Evolutionary conservation across 2,797 vertebrate species (phyloP), one percentile per base, ranked within the genome.

Genomic region (Brachymystax lenok): DNA sequence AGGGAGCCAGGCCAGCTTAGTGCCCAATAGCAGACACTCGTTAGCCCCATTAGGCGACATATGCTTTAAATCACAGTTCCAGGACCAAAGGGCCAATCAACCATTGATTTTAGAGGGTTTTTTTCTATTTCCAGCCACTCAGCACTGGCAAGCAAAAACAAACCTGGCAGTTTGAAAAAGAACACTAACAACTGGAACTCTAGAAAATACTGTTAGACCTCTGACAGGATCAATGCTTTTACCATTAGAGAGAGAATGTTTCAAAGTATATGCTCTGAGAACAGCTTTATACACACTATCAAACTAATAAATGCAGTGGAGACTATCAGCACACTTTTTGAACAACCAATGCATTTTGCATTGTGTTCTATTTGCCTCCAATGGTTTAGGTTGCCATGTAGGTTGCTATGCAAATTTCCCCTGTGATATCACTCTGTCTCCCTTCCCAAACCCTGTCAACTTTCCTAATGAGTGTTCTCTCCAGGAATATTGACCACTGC

Each of bases 11-110:
- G 33, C 27, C 56, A 63, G 56, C 84, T 88, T 85, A 81, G 88
- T 85, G 91, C 93, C 93, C 94, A 94, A 94, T 95, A 95, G 92
- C 92, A 90, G 93, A 88, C 92, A 93, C 93, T 94, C 88, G 52
- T 96, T 95, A 95, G 93, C 92, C 90, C 96, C 95, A 96, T 97
- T 95, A 96, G 79, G 86, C 91, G 91, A 95, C 96, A 96, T 95
- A 95, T 95, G 94, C 94, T 96, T 94, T 93, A 93, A 94, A 96
- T 96, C 93, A 94, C 92, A 89, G 91, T 92, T 92, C 72, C 40
- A 83, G 87, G 92, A 93, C 93, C 81, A 86, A 72, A 73, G 85
- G 90, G 85, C 91, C 91, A 93, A 87, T 90, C 92, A 94, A 89
- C 89, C 92, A 95, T 91, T 90, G 92, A 94, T 93, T 93, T 51